A percentile compares a stretch with the other conserved stretches of the same genome.
Evolutionary conservation across 1,140 invertebrate species (phyloP).

Genomic region (Plodia interpunctella): DNA sequence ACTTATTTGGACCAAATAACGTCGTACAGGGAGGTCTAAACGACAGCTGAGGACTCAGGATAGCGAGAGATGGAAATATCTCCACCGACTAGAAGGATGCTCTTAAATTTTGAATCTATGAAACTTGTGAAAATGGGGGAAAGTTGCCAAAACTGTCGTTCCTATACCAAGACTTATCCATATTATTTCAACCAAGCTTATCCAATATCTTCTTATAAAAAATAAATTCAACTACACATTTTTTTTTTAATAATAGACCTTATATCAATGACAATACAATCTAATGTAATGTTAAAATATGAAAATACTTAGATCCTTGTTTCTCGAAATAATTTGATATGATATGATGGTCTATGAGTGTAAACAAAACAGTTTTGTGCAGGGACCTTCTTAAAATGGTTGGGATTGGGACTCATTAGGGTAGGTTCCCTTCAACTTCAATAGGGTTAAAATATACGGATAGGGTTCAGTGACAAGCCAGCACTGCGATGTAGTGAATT

Average conservation of each 20-base stretch:
- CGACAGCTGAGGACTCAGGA: no score
- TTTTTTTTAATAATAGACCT: neutral
- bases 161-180: no score
- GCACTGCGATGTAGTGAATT: neutral
- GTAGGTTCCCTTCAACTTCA: constrained; percentile 27
- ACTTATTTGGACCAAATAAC: no score
- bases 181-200: no score
- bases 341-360: constrained; percentile 21
- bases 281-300: neutral
- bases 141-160: no score
- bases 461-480: neutral
- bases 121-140: no score
- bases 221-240: neutral
- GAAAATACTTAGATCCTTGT: neutral
- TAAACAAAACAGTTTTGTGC: constrained; percentile 10
- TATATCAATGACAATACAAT: neutral
- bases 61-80: no score
- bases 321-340: constrained; percentile 20
- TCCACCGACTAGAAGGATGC: no score
- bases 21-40: no score
- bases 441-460: neutral
- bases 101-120: no score
- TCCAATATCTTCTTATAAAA: neutral
- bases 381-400: constrained; percentile 25
- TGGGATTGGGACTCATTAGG: constrained; percentile 17